phyloP scores from a whole-genome alignment of 2,888 invertebrate species.

The Drosophila neonasuta region DNA sequence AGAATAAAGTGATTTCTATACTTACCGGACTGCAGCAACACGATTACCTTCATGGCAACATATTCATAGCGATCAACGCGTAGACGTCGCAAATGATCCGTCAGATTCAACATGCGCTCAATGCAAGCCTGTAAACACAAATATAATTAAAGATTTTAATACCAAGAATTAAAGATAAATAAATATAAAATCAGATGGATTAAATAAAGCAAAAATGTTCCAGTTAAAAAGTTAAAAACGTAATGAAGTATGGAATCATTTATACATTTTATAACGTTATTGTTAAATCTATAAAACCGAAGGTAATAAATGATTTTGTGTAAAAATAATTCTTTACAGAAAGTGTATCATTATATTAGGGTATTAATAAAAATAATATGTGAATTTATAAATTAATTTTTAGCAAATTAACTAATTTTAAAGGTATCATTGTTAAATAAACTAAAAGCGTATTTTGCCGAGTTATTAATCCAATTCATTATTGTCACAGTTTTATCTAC shows the following conservation, averaged over 20 bases:
- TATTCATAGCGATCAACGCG: constrained; percentile 97
- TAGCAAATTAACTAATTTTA: no score
- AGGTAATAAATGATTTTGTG: no score
- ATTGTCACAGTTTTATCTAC: neutral
- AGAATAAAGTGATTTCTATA: neutral
- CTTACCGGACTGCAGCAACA: constrained; percentile 94
- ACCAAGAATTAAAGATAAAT: neutral
- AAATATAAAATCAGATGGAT: neutral
- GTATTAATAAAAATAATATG: no score
- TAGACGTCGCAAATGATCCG: constrained; percentile 93
- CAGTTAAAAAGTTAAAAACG: neutral
- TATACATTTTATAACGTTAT: neutral
- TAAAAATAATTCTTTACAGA: no score
- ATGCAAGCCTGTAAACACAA: constrained; percentile 87
- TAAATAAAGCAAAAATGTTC: neutral
- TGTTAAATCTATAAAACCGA: no score
- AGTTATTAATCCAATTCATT: no score
- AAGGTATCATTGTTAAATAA: no score
- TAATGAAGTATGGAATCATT: neutral
- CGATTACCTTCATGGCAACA: constrained; percentile 97
- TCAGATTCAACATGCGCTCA: constrained; percentile 96
- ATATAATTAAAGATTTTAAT: constrained; percentile 2
- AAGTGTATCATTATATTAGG: no score
- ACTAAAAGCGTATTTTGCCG: no score
- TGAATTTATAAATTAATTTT: no score